Conservation (phyloP, 1,140 invertebrate genomes). For the Nixonia krombeini region DNA sequence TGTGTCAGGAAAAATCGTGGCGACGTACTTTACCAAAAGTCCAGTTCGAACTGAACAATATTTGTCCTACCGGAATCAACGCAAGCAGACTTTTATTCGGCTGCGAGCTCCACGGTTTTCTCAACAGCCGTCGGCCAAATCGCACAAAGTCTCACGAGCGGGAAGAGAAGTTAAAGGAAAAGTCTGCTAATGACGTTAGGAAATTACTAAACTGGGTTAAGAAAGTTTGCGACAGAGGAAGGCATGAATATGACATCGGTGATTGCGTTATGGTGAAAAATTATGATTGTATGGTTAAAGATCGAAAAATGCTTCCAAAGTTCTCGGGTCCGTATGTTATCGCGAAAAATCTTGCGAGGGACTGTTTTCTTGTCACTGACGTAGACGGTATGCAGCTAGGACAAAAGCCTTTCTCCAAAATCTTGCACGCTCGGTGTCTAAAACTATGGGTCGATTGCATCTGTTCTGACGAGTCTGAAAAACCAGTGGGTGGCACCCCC, state of each 20-base stretch:
- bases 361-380: background rate
- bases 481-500: too few relatives aligned
- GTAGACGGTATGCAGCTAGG: background rate
- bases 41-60: background rate
- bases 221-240: background rate
- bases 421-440: background rate
- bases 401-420: background rate
- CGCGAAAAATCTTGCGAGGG: background rate
- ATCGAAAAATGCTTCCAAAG: background rate
- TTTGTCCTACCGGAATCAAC: background rate
- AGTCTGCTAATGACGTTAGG: background rate
- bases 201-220: background rate
- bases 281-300: too few relatives aligned
- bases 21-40: background rate
- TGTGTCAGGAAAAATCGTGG: background rate
- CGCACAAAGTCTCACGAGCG: background rate
- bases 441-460: background rate
- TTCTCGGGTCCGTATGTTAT: background rate
- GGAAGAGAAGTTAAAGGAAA: background rate
- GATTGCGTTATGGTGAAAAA: background rate
- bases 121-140: background rate
- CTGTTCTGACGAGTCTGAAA: too few relatives aligned
- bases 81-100: background rate
- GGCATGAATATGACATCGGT: background rate
- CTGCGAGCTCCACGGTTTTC: background rate